Conservation (phyloP, 2,113 vertebrate species). For the Raja brachyura region DNA sequence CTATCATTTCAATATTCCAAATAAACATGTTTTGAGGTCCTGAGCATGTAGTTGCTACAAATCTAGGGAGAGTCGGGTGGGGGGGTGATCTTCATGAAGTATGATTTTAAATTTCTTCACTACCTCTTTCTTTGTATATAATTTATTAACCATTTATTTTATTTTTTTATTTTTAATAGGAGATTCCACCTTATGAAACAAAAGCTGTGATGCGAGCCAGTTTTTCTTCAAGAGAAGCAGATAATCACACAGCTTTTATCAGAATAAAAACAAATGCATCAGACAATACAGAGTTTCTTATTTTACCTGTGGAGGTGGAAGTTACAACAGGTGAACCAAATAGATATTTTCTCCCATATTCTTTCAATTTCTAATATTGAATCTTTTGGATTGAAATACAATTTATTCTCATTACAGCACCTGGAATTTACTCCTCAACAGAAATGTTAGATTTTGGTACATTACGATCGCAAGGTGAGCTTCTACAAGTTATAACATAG, state of each 20-base stretch:
- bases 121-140: not conserved
- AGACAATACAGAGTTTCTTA: constrained; percentile 84
- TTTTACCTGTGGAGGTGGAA: constrained; percentile 95
- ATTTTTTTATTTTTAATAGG: constrained; percentile 56
- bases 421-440: constrained; percentile 75
- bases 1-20: not conserved
- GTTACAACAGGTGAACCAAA: constrained; percentile 81
- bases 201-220: constrained; percentile 98
- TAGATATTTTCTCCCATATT: not conserved
- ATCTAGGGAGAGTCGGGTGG: not conserved
- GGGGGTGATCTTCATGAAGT: not conserved
- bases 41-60: not conserved
- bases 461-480: constrained; percentile 85
- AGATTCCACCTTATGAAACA: constrained; percentile 96
- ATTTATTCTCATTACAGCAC: constrained; percentile 52
- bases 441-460: constrained; percentile 99
- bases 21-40: not conserved
- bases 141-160: no score
- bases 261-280: constrained; percentile 95
- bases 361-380: not conserved
- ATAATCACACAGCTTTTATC: constrained; percentile 98
- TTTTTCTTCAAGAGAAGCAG: constrained; percentile 91
- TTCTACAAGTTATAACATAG: not conserved
- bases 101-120: not conserved
- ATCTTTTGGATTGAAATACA: not conserved